These are phyloP conservation scores for Polia nebulosa DNA, from an alignment of 2,888 invertebrate genomes.

Conservation along the genomic window DNA sequence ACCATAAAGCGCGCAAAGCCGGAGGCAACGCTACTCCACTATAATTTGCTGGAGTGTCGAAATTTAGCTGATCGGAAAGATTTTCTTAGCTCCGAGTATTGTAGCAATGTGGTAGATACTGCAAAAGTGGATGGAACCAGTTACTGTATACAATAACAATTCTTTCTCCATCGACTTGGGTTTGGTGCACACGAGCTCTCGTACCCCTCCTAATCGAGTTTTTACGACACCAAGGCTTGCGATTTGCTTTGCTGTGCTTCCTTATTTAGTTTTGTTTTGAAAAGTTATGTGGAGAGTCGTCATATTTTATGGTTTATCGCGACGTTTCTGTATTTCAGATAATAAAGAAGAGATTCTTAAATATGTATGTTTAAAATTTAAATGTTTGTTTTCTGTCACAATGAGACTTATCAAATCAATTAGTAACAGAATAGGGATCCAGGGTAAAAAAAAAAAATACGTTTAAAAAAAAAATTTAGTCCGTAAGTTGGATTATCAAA, in stretches of 20 bases:
- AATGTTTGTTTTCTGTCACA: too few species aligned
- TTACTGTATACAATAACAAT: conserved; percentile 63
- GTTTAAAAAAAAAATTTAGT: too few species aligned
- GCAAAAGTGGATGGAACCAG: conserved; percentile 49
- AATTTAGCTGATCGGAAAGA: conserved; percentile 42
- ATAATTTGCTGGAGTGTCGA: conserved; percentile 18
- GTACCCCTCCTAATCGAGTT: conserved; percentile 59
- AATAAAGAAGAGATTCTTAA: not conserved
- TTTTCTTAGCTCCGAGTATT: conserved; percentile 21
- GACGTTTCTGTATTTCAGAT: conserved; percentile 2
- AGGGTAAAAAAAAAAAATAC: too few species aligned
- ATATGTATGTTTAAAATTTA: not conserved
- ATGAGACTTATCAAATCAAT: too few species aligned
- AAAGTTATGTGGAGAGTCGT: conserved; percentile 2
- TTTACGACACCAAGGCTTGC: conserved; percentile 48
- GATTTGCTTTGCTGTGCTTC: conserved; percentile 26
- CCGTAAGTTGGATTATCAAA: too few species aligned
- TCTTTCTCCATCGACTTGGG: conserved; percentile 57
- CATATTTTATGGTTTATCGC: conserved; percentile 23
- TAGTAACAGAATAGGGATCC: too few species aligned
- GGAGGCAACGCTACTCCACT: not conserved
- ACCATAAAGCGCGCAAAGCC: too few species aligned
- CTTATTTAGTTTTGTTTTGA: conserved; percentile 31
- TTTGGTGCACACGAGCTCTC: conserved; percentile 43
- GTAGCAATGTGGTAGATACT: conserved; percentile 15